These are phyloP conservation scores for Hippocampus comes DNA, from an alignment of 2,113 vertebrate species.

Conservation along the genomic window DNA sequence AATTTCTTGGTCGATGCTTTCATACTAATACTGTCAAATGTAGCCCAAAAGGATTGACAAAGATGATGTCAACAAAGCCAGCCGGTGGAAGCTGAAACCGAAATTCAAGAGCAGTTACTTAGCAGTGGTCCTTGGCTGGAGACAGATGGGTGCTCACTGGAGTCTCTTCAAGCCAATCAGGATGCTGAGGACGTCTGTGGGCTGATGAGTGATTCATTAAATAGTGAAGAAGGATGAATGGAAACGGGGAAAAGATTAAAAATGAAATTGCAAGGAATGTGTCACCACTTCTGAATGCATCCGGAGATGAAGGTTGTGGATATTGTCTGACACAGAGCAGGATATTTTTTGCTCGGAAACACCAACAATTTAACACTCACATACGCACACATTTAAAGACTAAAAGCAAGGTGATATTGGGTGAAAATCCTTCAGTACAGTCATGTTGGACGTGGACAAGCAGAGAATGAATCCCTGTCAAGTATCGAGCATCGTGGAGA, in stretches of 20 bases:
- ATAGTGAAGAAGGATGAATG: slow-evolving; percentile 21
- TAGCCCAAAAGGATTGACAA: background rate
- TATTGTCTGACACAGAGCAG: slow-evolving; percentile 7
- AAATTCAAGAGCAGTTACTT: slow-evolving; percentile 31
- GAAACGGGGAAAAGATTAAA: slow-evolving; percentile 19
- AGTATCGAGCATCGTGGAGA: slow-evolving; percentile 46
- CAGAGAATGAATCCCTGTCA: slow-evolving; percentile 47
- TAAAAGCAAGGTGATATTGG: slow-evolving; percentile 19
- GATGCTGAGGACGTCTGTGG: slow-evolving; percentile 47
- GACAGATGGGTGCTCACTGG: slow-evolving; percentile 60
- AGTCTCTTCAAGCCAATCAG: slow-evolving; percentile 47
- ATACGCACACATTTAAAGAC: slow-evolving; percentile 27
- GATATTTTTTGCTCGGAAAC: background rate
- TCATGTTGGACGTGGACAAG: slow-evolving; percentile 23
- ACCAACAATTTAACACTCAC: slow-evolving; percentile 3
- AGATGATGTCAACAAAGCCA: background rate
- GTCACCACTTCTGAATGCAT: background rate
- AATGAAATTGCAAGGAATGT: background rate
- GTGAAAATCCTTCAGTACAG: slow-evolving; percentile 27
- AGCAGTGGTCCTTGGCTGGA: slow-evolving; percentile 31
- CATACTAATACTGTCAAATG: too few relatives aligned
- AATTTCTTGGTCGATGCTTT: too few relatives aligned
- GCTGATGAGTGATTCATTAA: slow-evolving; percentile 28
- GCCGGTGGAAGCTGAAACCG: background rate
- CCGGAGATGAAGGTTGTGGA: background rate